A percentile compares a stretch with the other conserved stretches of the same genome.
phyloP scores from a whole-genome alignment of 2,113 vertebrate species.

The Cnemophilus loriae region DNA sequence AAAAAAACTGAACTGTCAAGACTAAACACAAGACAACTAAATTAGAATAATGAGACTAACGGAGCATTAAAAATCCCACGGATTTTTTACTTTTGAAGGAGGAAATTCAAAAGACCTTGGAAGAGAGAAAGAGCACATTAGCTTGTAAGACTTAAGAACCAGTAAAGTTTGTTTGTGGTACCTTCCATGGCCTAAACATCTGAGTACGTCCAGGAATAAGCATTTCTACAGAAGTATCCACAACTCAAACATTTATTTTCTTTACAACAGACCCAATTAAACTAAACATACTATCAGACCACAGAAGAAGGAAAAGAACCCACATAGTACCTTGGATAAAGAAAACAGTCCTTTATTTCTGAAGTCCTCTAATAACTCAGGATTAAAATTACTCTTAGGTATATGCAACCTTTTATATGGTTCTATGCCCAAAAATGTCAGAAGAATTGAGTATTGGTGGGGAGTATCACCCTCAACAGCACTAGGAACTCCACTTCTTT shows the following conservation, averaged over 20 bases:
- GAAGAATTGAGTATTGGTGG: background rate
- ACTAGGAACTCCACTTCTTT: background rate
- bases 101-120: background rate
- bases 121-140: background rate
- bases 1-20: background rate
- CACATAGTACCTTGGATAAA: background rate
- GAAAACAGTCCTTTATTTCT: background rate
- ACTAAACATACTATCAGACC: background rate
- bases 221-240: background rate
- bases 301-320: background rate
- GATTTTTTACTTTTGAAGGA: background rate
- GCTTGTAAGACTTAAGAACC: background rate
- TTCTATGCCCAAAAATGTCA: background rate
- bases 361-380: background rate
- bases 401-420: background rate
- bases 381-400: background rate
- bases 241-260: background rate
- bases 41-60: background rate
- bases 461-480: background rate
- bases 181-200: background rate
- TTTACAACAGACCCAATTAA: background rate
- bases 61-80: background rate
- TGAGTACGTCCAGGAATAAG: background rate
- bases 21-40: background rate
- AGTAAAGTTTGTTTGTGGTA: background rate